Conservation (phyloP, 2,797 vertebrate species). For the Cyprinodon diabolis region DNA sequence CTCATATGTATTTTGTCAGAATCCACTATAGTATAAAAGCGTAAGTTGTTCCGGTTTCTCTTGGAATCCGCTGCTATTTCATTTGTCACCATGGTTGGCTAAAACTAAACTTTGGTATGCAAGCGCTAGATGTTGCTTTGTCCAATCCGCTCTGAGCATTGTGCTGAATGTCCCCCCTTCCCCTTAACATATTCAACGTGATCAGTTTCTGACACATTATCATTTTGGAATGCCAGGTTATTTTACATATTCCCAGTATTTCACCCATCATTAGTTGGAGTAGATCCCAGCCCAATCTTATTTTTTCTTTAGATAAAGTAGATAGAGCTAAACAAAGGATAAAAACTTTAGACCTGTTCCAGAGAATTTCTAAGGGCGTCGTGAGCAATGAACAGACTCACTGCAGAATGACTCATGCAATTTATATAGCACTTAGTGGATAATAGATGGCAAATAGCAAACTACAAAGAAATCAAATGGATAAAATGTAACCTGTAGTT, state of each 20-base stretch:
- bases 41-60: too few relatives aligned
- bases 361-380: conserved; percentile 35
- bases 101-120: too few relatives aligned
- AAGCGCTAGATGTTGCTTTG: too few relatives aligned
- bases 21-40: too few relatives aligned
- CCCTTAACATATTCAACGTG: too few relatives aligned
- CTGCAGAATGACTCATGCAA: conserved; percentile 63
- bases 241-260: neutral
- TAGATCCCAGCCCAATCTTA: neutral
- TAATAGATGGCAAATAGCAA: conserved; percentile 70
- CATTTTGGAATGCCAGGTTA: too few relatives aligned
- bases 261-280: neutral
- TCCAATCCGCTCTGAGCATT: too few relatives aligned
- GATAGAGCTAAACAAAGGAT: neutral
- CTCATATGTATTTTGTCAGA: too few relatives aligned
- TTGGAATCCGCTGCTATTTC: too few relatives aligned
- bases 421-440: conserved; percentile 64
- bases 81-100: too few relatives aligned
- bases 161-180: too few relatives aligned
- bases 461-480: conserved; percentile 72
- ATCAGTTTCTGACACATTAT: too few relatives aligned
- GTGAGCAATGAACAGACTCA: conserved; percentile 40
- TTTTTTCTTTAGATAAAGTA: neutral
- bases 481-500: conserved; percentile 69
- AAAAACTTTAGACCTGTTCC: conserved; percentile 17